Conservation (phyloP, 2,797 vertebrate species). For the Muscicapa comitata region DNA sequence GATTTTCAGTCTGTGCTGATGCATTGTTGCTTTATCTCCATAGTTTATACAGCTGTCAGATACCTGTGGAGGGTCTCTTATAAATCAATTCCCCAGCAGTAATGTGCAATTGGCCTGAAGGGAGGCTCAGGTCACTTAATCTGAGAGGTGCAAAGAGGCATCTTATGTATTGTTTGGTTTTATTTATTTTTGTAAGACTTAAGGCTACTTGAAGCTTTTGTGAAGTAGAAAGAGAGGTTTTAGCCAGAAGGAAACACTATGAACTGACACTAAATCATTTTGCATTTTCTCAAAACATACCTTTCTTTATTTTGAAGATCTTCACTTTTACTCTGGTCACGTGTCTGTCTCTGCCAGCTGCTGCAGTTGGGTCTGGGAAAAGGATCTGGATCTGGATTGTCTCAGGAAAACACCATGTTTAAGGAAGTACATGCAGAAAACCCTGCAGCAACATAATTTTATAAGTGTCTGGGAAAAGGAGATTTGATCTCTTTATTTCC, state of each 20-base stretch:
- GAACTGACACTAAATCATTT: background rate
- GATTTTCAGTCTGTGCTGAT: slow-evolving; percentile 19
- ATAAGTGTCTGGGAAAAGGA: background rate
- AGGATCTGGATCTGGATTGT: slow-evolving; percentile 53
- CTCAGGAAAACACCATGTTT: slow-evolving; percentile 19
- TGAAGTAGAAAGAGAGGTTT: background rate
- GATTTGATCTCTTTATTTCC: slow-evolving; percentile 8
- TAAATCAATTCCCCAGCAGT: slow-evolving; percentile 13
- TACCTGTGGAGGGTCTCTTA: slow-evolving; percentile 48
- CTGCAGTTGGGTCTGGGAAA: slow-evolving; percentile 65
- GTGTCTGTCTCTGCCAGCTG: slow-evolving; percentile 27
- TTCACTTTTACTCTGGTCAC: slow-evolving; percentile 29
- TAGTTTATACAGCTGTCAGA: slow-evolving; percentile 53
- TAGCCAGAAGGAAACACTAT: background rate
- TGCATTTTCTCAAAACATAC: background rate
- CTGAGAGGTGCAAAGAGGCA: slow-evolving; percentile 27
- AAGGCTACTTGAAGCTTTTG: background rate
- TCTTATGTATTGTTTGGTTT: slow-evolving; percentile 1
- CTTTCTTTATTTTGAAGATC: background rate
- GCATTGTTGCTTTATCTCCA: slow-evolving; percentile 14
- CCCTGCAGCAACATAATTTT: background rate
- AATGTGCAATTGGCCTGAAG: slow-evolving; percentile 10
- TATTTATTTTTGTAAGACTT: slow-evolving; percentile 25
- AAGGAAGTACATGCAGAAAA: slow-evolving; percentile 21
- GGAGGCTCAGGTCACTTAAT: slow-evolving; percentile 15